These are phyloP conservation scores for Periophthalmodon schlosseri DNA, from an alignment of 2,113 vertebrate genomes.

Conservation along the genomic window DNA sequence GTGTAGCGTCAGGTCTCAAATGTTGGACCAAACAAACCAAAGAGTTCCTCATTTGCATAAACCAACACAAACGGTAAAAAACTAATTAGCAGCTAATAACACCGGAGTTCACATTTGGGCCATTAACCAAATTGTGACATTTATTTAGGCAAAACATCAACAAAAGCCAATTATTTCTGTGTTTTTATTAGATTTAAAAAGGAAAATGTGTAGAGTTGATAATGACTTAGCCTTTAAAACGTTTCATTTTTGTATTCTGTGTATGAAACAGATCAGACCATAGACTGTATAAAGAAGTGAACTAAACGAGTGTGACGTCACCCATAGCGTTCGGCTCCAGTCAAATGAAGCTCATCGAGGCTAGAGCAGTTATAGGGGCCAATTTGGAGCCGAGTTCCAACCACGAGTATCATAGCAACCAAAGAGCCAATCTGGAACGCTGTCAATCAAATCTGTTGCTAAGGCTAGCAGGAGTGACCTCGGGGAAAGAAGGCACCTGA, in stretches of 20 bases:
- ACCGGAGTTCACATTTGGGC: background rate
- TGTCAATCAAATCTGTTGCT: no score
- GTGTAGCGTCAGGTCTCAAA: conserved; percentile 36
- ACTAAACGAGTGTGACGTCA: no score
- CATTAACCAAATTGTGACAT: conserved; percentile 10
- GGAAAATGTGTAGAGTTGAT: background rate
- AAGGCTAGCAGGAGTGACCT: no score
- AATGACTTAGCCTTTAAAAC: background rate
- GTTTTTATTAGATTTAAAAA: background rate
- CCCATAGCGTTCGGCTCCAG: no score
- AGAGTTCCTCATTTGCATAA: conserved; percentile 21
- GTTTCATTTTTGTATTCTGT: background rate
- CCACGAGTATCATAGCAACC: no score
- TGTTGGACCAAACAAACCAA: background rate
- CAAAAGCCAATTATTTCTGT: background rate
- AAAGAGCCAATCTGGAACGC: no score
- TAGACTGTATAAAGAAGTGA: no score
- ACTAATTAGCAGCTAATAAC: background rate
- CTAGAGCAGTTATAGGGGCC: no score
- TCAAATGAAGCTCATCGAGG: no score
- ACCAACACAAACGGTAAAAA: background rate
- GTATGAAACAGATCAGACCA: no score
- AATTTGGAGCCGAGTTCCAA: no score
- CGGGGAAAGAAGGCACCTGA: no score
- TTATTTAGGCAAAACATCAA: background rate